Conservation (phyloP, 2,888 invertebrate species). For the Nomada hirtipes region DNA sequence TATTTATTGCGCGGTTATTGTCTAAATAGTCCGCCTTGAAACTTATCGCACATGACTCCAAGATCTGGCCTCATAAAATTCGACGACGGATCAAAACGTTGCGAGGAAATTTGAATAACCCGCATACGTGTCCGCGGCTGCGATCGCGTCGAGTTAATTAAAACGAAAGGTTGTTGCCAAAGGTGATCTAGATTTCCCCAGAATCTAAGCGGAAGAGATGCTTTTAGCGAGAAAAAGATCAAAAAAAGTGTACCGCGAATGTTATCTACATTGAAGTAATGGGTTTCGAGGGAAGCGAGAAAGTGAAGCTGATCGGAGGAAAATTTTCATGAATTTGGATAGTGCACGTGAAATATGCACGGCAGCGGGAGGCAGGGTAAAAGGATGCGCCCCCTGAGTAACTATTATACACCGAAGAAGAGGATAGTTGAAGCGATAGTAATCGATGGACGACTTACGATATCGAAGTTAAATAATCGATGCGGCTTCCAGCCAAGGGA, state of each 20-base stretch:
- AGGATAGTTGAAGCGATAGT: conserved; percentile 16
- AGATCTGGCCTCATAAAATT: conserved; percentile 3
- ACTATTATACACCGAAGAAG: conserved; percentile 3
- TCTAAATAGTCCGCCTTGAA: too few species aligned
- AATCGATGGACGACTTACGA: conserved; percentile 42
- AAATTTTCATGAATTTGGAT: conserved; percentile 11
- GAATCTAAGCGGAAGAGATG: background rate
- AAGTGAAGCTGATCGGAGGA: conserved; percentile 1
- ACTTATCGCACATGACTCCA: too few species aligned
- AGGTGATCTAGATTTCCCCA: conserved; percentile 8
- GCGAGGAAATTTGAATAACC: conserved; percentile 32
- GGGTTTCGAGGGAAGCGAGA: background rate
- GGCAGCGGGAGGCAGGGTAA: background rate
- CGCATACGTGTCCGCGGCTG: background rate
- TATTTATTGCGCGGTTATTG: background rate
- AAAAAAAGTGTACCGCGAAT: background rate
- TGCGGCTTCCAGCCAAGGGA: background rate
- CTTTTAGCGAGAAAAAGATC: background rate
- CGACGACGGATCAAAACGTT: conserved; percentile 1
- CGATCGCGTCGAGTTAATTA: conserved; percentile 33
- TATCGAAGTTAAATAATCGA: conserved; percentile 49
- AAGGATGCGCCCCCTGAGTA: conserved; percentile 5
- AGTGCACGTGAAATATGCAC: conserved; percentile 9
- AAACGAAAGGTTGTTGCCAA: conserved; percentile 18
- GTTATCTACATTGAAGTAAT: background rate